Conservation (phyloP, 1,140 invertebrate genomes). For the Caenorhabditis latens region DNA sequence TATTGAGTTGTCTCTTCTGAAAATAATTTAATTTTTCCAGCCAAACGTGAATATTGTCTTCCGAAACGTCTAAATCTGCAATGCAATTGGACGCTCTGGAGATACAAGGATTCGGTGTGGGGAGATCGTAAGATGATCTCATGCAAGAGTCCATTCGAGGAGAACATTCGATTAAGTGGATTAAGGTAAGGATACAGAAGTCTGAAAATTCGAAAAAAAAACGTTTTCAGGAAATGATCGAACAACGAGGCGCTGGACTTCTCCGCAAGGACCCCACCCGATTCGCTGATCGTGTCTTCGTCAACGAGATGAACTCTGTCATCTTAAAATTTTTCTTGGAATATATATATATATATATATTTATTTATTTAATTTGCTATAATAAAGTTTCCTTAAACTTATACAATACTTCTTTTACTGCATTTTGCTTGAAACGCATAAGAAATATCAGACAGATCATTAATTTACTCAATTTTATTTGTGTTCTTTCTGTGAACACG, state of each 20-base stretch:
- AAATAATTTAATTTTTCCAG: slow-evolving; percentile 49
- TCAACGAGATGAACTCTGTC: slow-evolving; percentile 91
- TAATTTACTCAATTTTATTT: no score
- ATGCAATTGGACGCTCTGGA: slow-evolving; percentile 61
- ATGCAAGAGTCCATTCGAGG: slow-evolving; percentile 14
- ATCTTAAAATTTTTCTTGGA: no score
- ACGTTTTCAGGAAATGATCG: slow-evolving; percentile 85
- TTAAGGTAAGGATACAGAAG: no score
- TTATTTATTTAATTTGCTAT: no score
- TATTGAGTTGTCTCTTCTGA: not conserved
- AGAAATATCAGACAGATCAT: no score
- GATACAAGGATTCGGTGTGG: slow-evolving; percentile 56
- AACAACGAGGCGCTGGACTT: not conserved
- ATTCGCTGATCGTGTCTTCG: slow-evolving; percentile 91
- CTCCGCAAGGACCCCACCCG: slow-evolving; percentile 78
- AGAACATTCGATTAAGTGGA: slow-evolving; percentile 84
- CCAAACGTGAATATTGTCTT: slow-evolving; percentile 25
- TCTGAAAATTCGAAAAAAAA: no score
- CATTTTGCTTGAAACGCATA: no score
- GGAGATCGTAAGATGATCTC: slow-evolving; percentile 57
- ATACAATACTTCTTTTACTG: no score
- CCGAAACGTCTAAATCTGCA: slow-evolving; percentile 59
- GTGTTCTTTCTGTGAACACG: no score
- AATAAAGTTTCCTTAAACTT: no score
- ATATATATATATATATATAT: no score